Evolutionary conservation across 2,888 invertebrate species (phyloP).

Genomic region (Empis stercorea): DNA sequence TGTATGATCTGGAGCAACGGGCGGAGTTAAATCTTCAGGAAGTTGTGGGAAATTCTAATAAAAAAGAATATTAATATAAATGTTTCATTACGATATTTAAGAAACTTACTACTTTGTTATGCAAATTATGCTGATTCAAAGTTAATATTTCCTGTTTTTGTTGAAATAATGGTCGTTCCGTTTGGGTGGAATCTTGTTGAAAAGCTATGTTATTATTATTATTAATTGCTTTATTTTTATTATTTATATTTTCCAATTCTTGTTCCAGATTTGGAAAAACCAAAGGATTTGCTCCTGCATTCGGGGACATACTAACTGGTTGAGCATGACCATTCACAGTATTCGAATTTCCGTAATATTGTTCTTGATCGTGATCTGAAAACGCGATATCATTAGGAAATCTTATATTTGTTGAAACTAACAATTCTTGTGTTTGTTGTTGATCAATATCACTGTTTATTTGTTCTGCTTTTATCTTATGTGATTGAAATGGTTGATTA

Average conservation of each 20-base stretch:
- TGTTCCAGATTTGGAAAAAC: slow-evolving; percentile 28
- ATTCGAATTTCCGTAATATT: slow-evolving; percentile 4
- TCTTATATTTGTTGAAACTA: slow-evolving; percentile 32
- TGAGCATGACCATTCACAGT: slow-evolving; percentile 32
- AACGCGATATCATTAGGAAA: slow-evolving; percentile 22
- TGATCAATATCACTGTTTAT: slow-evolving; percentile 1
- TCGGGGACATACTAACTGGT: slow-evolving; percentile 24
- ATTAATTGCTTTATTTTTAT: slow-evolving; percentile 3
- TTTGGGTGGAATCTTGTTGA: slow-evolving; percentile 9
- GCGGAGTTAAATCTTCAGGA: slow-evolving; percentile 38
- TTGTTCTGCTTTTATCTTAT: background rate
- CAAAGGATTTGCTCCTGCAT: slow-evolving; percentile 25
- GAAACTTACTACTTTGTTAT: slow-evolving; percentile 25
- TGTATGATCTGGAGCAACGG: slow-evolving; percentile 11
- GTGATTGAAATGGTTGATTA: slow-evolving; percentile 16
- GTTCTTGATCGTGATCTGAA: no score
- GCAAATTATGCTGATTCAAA: slow-evolving; percentile 24
- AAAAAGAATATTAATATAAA: slow-evolving; percentile 7
- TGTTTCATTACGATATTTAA: slow-evolving; percentile 8
- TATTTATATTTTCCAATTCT: slow-evolving; percentile 7
- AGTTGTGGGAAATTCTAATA: slow-evolving; percentile 27
- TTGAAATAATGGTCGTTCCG: slow-evolving; percentile 10
- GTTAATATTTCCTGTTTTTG: slow-evolving; percentile 31
- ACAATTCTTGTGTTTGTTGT: slow-evolving; percentile 28
- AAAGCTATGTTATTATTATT: slow-evolving; percentile 8